Conservation (phyloP, 2,888 invertebrate species). For the Hymenopus coronatus region DNA sequence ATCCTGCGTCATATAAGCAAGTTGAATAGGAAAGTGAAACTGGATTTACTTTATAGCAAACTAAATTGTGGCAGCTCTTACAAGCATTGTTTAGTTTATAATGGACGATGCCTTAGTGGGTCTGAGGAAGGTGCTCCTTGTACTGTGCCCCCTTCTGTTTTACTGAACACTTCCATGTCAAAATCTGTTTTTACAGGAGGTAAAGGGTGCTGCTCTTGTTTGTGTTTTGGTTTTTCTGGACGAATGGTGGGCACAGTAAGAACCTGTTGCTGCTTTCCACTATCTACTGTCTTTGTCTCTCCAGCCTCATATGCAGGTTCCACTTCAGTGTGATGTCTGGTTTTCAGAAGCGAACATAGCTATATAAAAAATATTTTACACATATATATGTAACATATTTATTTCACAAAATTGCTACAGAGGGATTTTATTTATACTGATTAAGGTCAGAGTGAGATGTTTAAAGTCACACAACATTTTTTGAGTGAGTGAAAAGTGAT, state of each 20-base stretch:
- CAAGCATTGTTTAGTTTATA: not conserved
- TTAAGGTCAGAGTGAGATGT: too few species aligned
- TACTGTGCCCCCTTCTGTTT: constrained; percentile 2
- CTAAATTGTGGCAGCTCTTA: not conserved
- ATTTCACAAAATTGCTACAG: too few species aligned
- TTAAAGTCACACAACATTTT: too few species aligned
- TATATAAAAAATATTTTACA: constrained; percentile 23
- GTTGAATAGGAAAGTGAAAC: not conserved
- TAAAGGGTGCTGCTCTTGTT: not conserved
- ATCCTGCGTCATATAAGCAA: not conserved
- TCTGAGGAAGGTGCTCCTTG: constrained; percentile 12
- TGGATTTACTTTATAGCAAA: not conserved
- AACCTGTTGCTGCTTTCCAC: not conserved
- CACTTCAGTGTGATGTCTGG: constrained; percentile 45
- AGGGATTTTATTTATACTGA: too few species aligned
- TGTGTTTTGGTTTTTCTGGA: not conserved
- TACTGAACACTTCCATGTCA: constrained; percentile 34
- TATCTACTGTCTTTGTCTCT: constrained; percentile 38
- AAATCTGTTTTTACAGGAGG: constrained; percentile 34
- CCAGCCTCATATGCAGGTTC: constrained; percentile 55
- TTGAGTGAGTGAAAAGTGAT: too few species aligned
- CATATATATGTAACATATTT: too few species aligned
- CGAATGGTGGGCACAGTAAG: not conserved
- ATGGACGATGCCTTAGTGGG: not conserved
- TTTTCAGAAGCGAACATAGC: constrained; percentile 38